phyloP scores from a whole-genome alignment of 1,140 invertebrate species.

The Brachionus plicatilis region DNA sequence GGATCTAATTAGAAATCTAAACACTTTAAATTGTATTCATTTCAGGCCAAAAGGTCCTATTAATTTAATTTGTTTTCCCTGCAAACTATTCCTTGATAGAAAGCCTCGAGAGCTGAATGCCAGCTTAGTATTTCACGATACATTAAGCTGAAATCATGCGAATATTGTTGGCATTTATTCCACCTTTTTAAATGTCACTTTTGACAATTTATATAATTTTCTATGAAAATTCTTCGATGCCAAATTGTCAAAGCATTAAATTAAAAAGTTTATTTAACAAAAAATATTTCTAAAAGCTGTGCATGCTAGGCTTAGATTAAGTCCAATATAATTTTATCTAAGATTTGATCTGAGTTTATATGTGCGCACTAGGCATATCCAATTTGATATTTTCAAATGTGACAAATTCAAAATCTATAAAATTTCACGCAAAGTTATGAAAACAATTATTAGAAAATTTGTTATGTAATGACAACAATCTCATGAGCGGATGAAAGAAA shows the following conservation, averaged over 20 bases:
- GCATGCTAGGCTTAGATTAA: background rate
- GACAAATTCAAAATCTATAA: background rate
- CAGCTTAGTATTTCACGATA: background rate
- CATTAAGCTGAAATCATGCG: background rate
- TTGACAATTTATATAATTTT: background rate
- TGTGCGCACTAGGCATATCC: background rate
- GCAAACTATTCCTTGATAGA: background rate
- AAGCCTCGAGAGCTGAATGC: conserved; percentile 1
- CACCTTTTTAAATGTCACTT: background rate
- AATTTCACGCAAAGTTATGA: background rate
- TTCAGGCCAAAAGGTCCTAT: conserved; percentile 14
- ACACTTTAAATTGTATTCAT: background rate
- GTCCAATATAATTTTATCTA: background rate
- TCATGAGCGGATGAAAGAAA: background rate
- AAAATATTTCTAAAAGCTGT: background rate
- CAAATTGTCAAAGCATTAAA: background rate
- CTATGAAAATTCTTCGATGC: background rate
- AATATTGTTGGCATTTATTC: background rate
- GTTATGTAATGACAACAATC: background rate
- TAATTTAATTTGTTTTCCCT: conserved; percentile 14
- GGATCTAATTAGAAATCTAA: conserved; percentile 10
- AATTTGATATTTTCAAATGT: background rate
- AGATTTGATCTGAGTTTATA: background rate
- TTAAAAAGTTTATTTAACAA: background rate
- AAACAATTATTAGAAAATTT: conserved; percentile 6